These are phyloP conservation scores for Harpagifer antarcticus DNA, from an alignment of 2,797 vertebrate species.

Conservation along the genomic window DNA sequence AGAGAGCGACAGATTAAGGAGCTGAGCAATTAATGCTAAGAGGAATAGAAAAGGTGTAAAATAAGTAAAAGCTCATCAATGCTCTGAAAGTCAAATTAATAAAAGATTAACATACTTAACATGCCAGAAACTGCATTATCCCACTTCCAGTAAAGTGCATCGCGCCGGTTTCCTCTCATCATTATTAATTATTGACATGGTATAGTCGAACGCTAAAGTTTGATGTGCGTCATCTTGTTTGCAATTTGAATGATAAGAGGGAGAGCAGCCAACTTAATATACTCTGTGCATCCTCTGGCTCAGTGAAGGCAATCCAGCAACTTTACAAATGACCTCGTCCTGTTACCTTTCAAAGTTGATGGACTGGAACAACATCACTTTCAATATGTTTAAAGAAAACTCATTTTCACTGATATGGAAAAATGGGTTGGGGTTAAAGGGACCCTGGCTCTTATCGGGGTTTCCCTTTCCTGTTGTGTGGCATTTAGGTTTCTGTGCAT, in stretches of 20 bases:
- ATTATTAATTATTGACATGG: conserved; percentile 63
- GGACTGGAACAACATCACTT: conserved; percentile 31
- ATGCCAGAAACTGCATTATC: conserved; percentile 15
- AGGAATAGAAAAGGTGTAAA: neutral
- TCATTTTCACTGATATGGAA: neutral
- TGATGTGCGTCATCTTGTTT: conserved; percentile 50
- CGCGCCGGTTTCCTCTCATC: conserved; percentile 43
- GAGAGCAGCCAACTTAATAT: conserved; percentile 53
- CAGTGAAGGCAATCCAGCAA: conserved; percentile 28
- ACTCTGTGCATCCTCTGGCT: conserved; percentile 50
- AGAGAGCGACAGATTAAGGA: neutral
- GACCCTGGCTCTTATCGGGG: too few species aligned
- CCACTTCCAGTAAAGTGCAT: conserved; percentile 47
- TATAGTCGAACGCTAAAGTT: conserved; percentile 26
- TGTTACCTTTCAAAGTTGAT: conserved; percentile 39
- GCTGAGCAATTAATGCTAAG: neutral
- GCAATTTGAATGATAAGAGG: conserved; percentile 54
- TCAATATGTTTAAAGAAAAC: conserved; percentile 12
- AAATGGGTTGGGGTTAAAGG: neutral
- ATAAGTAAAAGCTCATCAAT: conserved; percentile 7
- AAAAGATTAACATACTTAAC: conserved; percentile 43
- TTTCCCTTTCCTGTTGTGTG: too few species aligned
- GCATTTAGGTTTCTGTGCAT: too few species aligned
- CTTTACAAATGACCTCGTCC: conserved; percentile 44
- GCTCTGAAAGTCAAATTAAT: conserved; percentile 28